These are phyloP conservation scores for Philonicus albiceps DNA, from an alignment of 2,888 invertebrate genomes.

Conservation along the genomic window DNA sequence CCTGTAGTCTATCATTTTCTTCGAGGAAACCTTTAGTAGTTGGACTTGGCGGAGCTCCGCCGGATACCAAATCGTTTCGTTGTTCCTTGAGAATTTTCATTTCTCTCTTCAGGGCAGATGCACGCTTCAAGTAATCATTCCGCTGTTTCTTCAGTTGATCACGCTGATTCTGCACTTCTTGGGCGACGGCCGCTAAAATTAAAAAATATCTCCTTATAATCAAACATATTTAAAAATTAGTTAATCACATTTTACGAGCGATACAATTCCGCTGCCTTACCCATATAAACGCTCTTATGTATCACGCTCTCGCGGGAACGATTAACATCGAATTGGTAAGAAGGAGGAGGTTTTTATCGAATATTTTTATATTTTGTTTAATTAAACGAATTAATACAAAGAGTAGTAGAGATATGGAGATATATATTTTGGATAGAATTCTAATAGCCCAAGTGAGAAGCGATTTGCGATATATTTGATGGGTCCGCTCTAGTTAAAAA, in stretches of 20 bases:
- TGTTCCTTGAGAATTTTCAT: slow-evolving; percentile 80
- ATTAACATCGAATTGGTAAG: slow-evolving; percentile 27
- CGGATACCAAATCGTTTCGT: slow-evolving; percentile 74
- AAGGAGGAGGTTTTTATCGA: not conserved
- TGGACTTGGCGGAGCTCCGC: slow-evolving; percentile 71
- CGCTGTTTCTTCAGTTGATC: slow-evolving; percentile 81
- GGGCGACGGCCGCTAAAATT: slow-evolving; percentile 73
- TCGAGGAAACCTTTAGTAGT: slow-evolving; percentile 81
- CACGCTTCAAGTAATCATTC: slow-evolving; percentile 82
- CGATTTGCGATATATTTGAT: slow-evolving; percentile 14
- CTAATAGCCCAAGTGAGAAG: slow-evolving; percentile 31
- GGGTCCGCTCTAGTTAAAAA: slow-evolving; percentile 42
- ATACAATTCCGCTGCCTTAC: slow-evolving; percentile 32
- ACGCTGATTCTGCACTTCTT: slow-evolving; percentile 83
- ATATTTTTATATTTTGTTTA: not conserved
- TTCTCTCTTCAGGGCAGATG: slow-evolving; percentile 76
- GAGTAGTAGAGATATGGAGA: slow-evolving; percentile 13
- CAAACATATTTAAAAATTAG: not conserved
- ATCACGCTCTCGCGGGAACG: slow-evolving; percentile 32
- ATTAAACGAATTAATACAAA: slow-evolving; percentile 17
- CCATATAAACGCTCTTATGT: slow-evolving; percentile 1
- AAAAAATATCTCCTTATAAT: not conserved
- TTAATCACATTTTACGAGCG: slow-evolving; percentile 40
- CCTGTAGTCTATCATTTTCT: slow-evolving; percentile 86
- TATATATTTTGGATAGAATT: slow-evolving; percentile 22